phyloP scores from a whole-genome alignment of 2,888 invertebrate genomes.

The Rhyacophila evoluta region DNA sequence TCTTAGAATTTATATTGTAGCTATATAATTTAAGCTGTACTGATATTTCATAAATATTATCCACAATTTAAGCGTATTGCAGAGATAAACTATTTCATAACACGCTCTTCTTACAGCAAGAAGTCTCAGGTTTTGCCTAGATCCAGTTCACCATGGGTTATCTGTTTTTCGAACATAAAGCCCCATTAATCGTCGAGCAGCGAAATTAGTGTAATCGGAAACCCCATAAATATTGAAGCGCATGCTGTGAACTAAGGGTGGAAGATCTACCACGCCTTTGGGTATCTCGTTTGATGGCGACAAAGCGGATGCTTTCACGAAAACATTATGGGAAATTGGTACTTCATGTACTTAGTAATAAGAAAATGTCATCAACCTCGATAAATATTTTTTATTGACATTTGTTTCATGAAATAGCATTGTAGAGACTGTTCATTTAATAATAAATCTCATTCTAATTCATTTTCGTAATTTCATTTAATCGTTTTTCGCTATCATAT shows the following conservation, averaged over 20 bases:
- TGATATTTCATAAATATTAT: too few species aligned
- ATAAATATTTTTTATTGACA: background rate
- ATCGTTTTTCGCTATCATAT: too few species aligned
- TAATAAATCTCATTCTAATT: too few species aligned
- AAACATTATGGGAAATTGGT: background rate
- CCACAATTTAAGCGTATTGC: background rate
- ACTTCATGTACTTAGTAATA: background rate
- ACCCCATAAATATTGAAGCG: conserved; percentile 48
- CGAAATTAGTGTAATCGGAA: conserved; percentile 52
- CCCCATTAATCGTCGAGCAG: conserved; percentile 47
- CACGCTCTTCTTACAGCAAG: background rate
- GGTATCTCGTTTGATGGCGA: conserved; percentile 28
- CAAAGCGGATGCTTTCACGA: conserved; percentile 27
- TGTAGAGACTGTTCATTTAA: too few species aligned
- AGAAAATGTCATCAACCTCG: background rate
- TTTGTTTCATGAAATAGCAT: too few species aligned
- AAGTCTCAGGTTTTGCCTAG: background rate
- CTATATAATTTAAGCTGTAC: too few species aligned
- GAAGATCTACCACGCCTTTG: conserved; percentile 22
- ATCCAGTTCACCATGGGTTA: conserved; percentile 35
- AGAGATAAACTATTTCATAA: background rate
- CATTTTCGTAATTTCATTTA: too few species aligned
- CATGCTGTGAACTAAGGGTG: conserved; percentile 23
- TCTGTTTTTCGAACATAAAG: conserved; percentile 37
- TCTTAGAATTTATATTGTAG: too few species aligned